phyloP scores from a whole-genome alignment of 2,888 invertebrate genomes.

The Deilephila elpenor region DNA sequence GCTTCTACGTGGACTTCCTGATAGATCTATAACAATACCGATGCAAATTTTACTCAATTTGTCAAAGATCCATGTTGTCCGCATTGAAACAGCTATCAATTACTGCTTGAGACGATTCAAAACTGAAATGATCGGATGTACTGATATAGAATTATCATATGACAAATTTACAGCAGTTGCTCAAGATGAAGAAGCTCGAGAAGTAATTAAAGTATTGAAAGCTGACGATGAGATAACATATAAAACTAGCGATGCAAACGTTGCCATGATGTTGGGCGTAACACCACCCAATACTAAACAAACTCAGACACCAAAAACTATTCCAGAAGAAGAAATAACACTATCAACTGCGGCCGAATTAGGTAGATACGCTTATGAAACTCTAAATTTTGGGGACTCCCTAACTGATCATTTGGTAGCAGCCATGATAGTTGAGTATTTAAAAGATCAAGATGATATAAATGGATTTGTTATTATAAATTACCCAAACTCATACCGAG shows the following conservation, averaged over 20 bases:
- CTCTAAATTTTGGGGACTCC: conserved; percentile 80
- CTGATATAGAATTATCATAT: conserved; percentile 76
- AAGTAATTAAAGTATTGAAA: conserved; percentile 69
- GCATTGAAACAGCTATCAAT: conserved; percentile 82
- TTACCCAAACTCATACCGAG: conserved; percentile 84
- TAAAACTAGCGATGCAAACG: conserved; percentile 59
- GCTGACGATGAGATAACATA: conserved; percentile 58
- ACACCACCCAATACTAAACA: conserved; percentile 73
- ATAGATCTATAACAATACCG: conserved; percentile 65
- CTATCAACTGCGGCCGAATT: conserved; percentile 80
- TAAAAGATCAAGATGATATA: conserved; percentile 77
- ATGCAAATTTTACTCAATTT: conserved; percentile 73
- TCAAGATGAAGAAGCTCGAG: conserved; percentile 63
- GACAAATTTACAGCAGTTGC: conserved; percentile 65
- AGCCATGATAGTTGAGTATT: conserved; percentile 85
- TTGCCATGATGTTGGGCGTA: conserved; percentile 54
- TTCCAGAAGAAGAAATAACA: conserved; percentile 84
- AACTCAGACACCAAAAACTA: conserved; percentile 86
- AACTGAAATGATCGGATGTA: conserved; percentile 78
- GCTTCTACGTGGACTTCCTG: conserved; percentile 74
- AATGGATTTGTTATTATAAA: conserved; percentile 87
- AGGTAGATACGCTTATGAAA: conserved; percentile 84
- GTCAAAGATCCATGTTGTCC: conserved; percentile 71
- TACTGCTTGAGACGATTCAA: conserved; percentile 83
- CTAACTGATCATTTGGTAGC: conserved; percentile 83